Base-by-base conservation (phyloP, 2,797 vertebrate genomes). In the Pipistrellus nathusii region DNA sequence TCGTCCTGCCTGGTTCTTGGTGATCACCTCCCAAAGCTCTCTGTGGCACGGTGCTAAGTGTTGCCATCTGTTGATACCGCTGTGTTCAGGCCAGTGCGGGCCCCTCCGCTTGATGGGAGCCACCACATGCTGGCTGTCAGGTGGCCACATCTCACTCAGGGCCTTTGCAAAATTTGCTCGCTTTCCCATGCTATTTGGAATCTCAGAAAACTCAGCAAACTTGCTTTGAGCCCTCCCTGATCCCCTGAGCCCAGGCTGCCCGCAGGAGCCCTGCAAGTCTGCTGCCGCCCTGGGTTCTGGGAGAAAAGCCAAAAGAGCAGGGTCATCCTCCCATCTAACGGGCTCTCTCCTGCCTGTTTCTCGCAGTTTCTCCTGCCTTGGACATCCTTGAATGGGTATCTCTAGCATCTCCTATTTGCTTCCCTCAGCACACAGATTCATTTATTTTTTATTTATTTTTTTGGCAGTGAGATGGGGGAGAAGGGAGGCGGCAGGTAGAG, bases 181-280 rank as follows among this genome's bases (percentile, higher is more conserved):
- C n/a, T 57, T 14, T 94, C 57, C 27, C 23, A 8, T 78, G 71
- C 57, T 1, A 5, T 82, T 82, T 14, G 83, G 35, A 32, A 76
- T 51, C 17, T 85, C 73, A 78, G 85, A 73, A 88, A 80, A 72
- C 12, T 21, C 48, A 87, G 68, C 68, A 89, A 84, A 51, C 27
- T 46, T 90, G 38, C 51, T 90, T 35, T 35, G 12, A 32, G 64
- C 69, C 32, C 11, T 85, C 76, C 13, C 53, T 35, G 66, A 48
- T 6, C 27, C 13, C 27, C 18, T 17, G 46, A 17, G 13, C 46
- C 21, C 30, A 2, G 76, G 10, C 21, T 88, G n/a, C 10, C 27
- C 53, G 23, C 14, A n/a, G 53, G 21, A 35, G 15, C 8, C 20
- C 11, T 53, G 11, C 75, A 92, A 75, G 88, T 5, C 35, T 77